Base-by-base conservation (phyloP, 2,113 vertebrate species). In the Columba janthina region DNA sequence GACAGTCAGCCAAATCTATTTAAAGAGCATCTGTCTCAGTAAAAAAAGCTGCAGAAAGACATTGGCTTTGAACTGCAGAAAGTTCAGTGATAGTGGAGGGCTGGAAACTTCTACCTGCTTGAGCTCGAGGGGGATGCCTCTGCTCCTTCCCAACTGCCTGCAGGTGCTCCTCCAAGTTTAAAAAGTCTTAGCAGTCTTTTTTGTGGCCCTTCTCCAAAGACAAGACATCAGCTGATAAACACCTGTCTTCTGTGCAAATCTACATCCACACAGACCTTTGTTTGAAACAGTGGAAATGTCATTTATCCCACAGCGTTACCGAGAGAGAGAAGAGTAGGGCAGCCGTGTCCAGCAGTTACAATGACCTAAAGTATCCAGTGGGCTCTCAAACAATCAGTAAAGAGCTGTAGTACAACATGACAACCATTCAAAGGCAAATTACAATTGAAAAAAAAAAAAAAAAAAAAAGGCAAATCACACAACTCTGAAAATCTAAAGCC, bases 1-100 rank as follows among this genome's bases (percentile, higher is more conserved):
- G 94, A 96, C 92, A 93, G 94, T 93, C 94, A 96, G 91, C 67
- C 91, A 94, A 83, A 85, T 88, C 93, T 96, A 95, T 96, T 95
- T 96, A 66, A 94, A 94, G 93, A 88, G 7, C 53, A 95, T 73
- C 53, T 81, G 83, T 85, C 85, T 38, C 74, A 89, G 65, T 29
- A 15, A 11, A 32, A 11, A 75, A 72, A 20, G 20, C 28, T 75
- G 20, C 29, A 85, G 64, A 76, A 88, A 88, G 46, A 15, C 48
- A 87, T 3, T 50, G 31, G 89, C 38, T 91, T 86, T 80, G 69
- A 95, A 88, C 34, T 71, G 71, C 69, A 80, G 29, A 86, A 66
- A 34, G 31, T 19, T 88, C 66, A n/a, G 40, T 9, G 66, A 65
- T 44, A 25, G 38, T 48, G 17, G 40, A 65, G 11, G 16, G 21